These are phyloP conservation scores for Xerus rutilus DNA, from an alignment of 2,797 vertebrate species.

Conservation along the genomic window DNA sequence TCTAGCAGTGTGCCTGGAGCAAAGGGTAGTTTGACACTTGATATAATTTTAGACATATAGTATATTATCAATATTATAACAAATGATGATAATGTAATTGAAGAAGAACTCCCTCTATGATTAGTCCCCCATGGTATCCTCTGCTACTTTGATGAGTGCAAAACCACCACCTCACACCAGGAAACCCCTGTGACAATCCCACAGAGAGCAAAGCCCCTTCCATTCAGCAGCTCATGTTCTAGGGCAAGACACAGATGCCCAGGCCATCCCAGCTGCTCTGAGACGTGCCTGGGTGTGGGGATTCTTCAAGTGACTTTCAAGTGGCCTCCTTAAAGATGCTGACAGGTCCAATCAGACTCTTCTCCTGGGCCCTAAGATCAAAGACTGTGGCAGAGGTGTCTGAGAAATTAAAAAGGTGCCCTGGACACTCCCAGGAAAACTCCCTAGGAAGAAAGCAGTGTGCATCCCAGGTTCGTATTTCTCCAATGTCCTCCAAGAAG, in stretches of 20 bases:
- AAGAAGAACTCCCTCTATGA: not conserved
- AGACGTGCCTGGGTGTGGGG: slow-evolving; percentile 42
- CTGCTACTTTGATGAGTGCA: not conserved
- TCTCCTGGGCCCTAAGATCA: slow-evolving; percentile 63
- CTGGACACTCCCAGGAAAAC: slow-evolving; percentile 1
- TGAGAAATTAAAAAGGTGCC: slow-evolving; percentile 68
- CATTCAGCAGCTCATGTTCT: slow-evolving; percentile 49
- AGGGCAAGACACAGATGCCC: not conserved
- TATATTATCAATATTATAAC: not conserved
- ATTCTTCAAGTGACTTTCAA: slow-evolving; percentile 77
- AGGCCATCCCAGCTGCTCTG: slow-evolving; percentile 18
- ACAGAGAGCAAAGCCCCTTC: slow-evolving; percentile 44
- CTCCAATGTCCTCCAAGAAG: not conserved
- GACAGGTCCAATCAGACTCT: slow-evolving; percentile 61
- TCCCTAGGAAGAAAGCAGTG: not conserved
- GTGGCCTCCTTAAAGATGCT: slow-evolving; percentile 67
- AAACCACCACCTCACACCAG: not conserved
- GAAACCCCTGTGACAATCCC: slow-evolving; percentile 58
- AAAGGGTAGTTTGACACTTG: not conserved
- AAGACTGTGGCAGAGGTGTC: slow-evolving; percentile 68
- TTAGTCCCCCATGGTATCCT: not conserved
- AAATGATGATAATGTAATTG: not conserved
- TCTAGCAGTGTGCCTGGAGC: not conserved
- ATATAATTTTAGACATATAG: not conserved
- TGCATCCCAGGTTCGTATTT: not conserved